Conservation (phyloP, 2,797 vertebrate genomes). For the Crocidura indochinensis region DNA sequence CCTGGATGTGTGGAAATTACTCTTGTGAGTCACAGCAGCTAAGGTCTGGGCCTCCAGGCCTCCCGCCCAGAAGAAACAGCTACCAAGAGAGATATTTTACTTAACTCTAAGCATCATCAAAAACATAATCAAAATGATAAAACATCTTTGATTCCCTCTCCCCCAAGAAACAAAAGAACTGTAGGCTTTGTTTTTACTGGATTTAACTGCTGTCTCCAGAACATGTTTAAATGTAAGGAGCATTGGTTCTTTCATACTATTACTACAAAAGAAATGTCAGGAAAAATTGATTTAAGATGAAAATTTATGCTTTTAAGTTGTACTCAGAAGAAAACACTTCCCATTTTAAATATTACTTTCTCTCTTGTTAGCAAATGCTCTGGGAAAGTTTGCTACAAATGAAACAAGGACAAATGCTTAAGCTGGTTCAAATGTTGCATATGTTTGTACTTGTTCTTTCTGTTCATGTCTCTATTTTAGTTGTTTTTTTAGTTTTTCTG, state of each 20-base stretch:
- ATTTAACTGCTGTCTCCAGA: background rate
- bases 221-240: background rate
- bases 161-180: slow-evolving; percentile 28
- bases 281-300: slow-evolving; percentile 16
- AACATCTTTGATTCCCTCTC: slow-evolving; percentile 35
- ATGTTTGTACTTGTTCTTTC: background rate
- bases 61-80: background rate
- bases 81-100: slow-evolving; percentile 1
- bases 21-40: no score
- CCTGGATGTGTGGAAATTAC: no score
- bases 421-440: background rate
- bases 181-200: background rate
- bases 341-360: background rate
- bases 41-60: no score
- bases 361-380: slow-evolving; percentile 30
- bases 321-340: background rate
- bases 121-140: slow-evolving; percentile 53
- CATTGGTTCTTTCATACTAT: background rate
- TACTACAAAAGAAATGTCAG: slow-evolving; percentile 16
- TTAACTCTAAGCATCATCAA: background rate
- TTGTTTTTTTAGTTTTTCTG: no score
- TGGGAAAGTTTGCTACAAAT: background rate
- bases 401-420: slow-evolving; percentile 11
- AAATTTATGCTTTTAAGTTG: slow-evolving; percentile 38
- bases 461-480: no score